Evolutionary conservation across 2,797 vertebrate species (phyloP).

Genomic region (Phoebastria nigripes): DNA sequence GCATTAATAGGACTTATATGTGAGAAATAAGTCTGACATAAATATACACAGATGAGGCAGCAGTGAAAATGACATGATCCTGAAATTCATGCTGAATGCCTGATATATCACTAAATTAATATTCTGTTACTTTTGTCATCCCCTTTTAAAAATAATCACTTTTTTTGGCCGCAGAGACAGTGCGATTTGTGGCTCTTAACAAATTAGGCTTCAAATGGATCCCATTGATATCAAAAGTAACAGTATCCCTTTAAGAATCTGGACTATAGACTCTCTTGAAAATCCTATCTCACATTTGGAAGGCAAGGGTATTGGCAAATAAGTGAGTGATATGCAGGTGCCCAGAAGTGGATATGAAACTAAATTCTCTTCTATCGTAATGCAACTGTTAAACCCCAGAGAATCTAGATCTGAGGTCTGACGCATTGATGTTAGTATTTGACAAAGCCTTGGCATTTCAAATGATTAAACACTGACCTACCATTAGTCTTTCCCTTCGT

Average conservation of each 20-base stretch:
- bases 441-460: background rate
- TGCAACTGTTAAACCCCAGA: background rate
- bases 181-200: background rate
- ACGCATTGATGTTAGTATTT: fast-evolving
- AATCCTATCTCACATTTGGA: background rate
- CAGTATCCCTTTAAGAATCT: background rate
- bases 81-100: background rate
- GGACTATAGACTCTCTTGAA: background rate
- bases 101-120: background rate
- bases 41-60: background rate
- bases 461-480: background rate
- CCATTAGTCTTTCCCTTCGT: background rate
- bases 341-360: background rate
- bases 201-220: fast-evolving
- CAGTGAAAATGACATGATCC: background rate
- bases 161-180: background rate
- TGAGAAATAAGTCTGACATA: background rate
- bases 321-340: background rate
- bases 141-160: background rate
- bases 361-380: background rate
- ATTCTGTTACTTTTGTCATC: background rate
- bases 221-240: background rate
- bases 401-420: background rate
- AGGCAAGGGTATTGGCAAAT: background rate
- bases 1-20: fast-evolving